These are phyloP conservation scores for Norana najaformis DNA, from an alignment of 2,888 invertebrate genomes.

Conservation along the genomic window DNA sequence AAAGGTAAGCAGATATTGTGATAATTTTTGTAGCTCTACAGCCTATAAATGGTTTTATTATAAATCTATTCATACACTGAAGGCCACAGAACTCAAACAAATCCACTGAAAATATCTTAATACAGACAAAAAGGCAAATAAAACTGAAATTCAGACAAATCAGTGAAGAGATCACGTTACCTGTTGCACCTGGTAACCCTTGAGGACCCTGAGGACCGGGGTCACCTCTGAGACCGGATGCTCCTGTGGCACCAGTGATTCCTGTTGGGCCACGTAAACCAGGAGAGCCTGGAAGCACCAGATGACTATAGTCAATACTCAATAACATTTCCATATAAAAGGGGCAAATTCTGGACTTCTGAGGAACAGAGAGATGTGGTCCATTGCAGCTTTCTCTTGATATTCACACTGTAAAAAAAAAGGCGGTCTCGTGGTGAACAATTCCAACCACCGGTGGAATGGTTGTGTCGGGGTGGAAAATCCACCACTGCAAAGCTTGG, in stretches of 20 bases:
- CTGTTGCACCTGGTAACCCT: constrained; percentile 1
- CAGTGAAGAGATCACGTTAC: not conserved
- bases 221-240: not conserved
- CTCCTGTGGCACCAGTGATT: constrained; percentile 15
- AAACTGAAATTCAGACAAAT: not conserved
- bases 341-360: not conserved
- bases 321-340: not conserved
- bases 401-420: too few relatives aligned
- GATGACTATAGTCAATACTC: not conserved
- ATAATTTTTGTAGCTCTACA: too few relatives aligned
- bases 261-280: constrained; percentile 5
- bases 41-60: too few relatives aligned
- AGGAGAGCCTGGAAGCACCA: not conserved
- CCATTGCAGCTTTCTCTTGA: too few relatives aligned
- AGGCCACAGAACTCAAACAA: not conserved
- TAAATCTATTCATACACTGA: not conserved
- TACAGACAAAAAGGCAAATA: not conserved
- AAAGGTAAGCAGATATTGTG: too few relatives aligned
- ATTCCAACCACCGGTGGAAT: too few relatives aligned
- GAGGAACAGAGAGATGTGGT: not conserved
- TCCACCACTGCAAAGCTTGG: too few relatives aligned
- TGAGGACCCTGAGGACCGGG: not conserved
- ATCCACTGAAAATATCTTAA: not conserved
- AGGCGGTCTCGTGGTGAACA: too few relatives aligned
- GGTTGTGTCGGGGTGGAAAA: too few relatives aligned